Evolutionary conservation across 2,888 invertebrate genomes (phyloP), one percentile per base, ranked within the genome.

Genomic region (Oscheius sp.): DNA sequence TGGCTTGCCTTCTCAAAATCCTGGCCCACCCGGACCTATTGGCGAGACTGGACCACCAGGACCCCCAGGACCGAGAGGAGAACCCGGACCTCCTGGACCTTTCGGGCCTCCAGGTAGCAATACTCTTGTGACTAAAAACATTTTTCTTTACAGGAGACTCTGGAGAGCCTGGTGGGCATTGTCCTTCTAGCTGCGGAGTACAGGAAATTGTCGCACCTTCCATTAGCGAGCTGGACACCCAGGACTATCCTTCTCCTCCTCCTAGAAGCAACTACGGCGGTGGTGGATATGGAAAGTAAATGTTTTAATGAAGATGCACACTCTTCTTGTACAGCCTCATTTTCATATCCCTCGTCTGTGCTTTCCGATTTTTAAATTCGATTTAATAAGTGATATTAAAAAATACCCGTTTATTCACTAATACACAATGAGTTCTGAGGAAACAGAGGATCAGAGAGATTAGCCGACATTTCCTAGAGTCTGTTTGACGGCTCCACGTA

Each of bases 121-220:
- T 32, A 9, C 10, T 53, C 58, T 29, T 2, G 21, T 21, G 9
- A 35, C 21, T 2, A 4, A 37, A 5, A 35, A 68, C 2, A n/a
- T 7, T 37, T 4, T n/a, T 37, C 2, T 2, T 55, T 65, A 37
- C 33, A 68, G 68, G 88, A 70, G 88, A 87, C 65, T 73, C 84
- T n/a, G 87, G 87, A 73, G 87, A 88, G 66, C 83, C 84, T 21
- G 88, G 87, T 70, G 88, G 88, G 0, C 87, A 88, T 65, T 88
- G 88, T 62, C 88, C 88, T 13, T 87, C 87, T 2, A 83, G 83
- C 10, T 88, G 88, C 72, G 88, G 88, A 68, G 82, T 88, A 53
- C 88, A 88, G 70, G 87, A 88, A 71, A 87, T 88, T 58, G 85
- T 88, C 51, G 88, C 85, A 9, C 88, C 88, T 9, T 85, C 85